Evolutionary conservation across 2,113 vertebrate genomes (phyloP), one percentile per base, ranked within the genome.

Genomic region (Peucedramus taeniatus): DNA sequence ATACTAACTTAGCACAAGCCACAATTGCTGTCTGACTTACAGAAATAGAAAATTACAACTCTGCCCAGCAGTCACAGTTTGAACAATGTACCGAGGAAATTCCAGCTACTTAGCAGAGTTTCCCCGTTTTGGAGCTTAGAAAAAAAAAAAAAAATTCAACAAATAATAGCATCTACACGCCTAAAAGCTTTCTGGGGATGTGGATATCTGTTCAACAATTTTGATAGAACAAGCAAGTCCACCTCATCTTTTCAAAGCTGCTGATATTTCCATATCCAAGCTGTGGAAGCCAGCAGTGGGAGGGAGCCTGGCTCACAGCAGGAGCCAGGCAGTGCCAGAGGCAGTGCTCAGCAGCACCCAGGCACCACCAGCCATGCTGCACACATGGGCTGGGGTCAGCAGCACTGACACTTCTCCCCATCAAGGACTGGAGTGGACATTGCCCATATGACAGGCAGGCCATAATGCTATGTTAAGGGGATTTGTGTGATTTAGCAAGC

Each of bases 11-110:
- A 95, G 93, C 91, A 74, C 85, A 96, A 98, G 95, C 98, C 97
- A 89, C 97, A 98, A 97, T 95, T 97, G 91, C 97, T 94, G 97
- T 96, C 97, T 97, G 96, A 97, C 87, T 93, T 94, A 96, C 98
- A 96, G 94, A 98, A 98, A 98, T 97, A 98, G 98, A 97, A 98
- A 98, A 98, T 98, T 97, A 97, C 86, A 97, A 93, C 95, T 95
- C 94, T 97, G 86, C 78, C 57, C 87, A 96, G 95, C 96, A 90
- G 76, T 95, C 94, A 80, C 59, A 79, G 61, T 87, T 89, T 75
- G 63, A 94, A 93, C 79, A 80, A 91, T 7, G 54, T 56, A 54
- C 57, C 40, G 30, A 93, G 92, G 96, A 97, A 97, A 91, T 83
- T 96, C 95, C 95, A 91, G 35, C 70, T 90, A 80, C 84, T 96